These are phyloP conservation scores for Ailurus styani DNA, from an alignment of 2,113 vertebrate genomes.

Conservation along the genomic window DNA sequence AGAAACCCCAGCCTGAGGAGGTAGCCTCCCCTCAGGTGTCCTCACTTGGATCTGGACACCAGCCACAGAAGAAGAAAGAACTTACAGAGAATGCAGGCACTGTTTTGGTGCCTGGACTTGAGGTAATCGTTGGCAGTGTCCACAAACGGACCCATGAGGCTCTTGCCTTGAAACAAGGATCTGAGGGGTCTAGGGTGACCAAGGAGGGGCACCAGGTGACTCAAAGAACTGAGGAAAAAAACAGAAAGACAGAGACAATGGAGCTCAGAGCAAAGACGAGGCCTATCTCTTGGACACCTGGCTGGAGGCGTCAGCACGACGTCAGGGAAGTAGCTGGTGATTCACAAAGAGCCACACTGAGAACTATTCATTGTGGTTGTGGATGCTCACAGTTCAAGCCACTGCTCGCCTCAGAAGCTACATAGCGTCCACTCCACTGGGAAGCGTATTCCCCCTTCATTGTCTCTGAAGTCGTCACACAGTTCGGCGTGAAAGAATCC, in stretches of 20 bases:
- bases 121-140: not conserved
- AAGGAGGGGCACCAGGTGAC: not conserved
- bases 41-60: not conserved
- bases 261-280: not conserved
- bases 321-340: not conserved
- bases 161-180: not conserved
- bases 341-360: not conserved
- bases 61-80: conserved; percentile 3
- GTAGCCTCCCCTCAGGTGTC: not conserved
- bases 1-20: not conserved
- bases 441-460: not conserved
- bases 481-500: not conserved
- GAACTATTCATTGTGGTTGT: not conserved
- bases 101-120: not conserved
- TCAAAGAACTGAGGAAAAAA: not conserved
- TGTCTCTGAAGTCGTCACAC: not conserved
- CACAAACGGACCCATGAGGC: not conserved
- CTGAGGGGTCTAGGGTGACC: not conserved
- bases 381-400: not conserved
- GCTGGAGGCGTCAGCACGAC: not conserved
- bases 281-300: not conserved
- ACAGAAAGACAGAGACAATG: not conserved
- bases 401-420: not conserved
- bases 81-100: not conserved
- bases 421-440: accelerated